Evolutionary conservation across 2,113 vertebrate species (phyloP).

Genomic region (Stegostoma tigrinum): DNA sequence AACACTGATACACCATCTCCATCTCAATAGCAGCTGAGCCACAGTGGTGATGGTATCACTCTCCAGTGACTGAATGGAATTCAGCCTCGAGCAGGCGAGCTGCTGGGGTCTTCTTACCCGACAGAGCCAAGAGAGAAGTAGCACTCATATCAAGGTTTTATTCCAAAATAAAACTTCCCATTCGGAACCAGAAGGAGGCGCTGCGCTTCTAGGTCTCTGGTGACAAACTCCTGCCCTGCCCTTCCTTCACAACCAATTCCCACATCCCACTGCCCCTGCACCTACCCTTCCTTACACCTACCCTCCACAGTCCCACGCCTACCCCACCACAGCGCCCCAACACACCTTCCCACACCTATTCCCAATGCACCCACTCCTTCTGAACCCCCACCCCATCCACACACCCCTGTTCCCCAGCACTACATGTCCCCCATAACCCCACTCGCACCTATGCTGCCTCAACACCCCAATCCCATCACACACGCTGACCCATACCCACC

Average conservation of each 20-base stretch:
- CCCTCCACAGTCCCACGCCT: background rate
- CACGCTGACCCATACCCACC: background rate
- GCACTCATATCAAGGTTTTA: background rate
- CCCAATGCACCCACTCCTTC: no score
- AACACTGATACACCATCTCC: background rate
- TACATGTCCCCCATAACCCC: no score
- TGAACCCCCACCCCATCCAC: no score
- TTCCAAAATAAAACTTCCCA: background rate
- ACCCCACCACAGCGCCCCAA: background rate
- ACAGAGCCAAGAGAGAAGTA: background rate
- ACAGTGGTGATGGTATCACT: background rate
- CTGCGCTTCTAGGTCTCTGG: no score
- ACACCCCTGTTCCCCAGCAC: no score
- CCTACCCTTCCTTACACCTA: no score
- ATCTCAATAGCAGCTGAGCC: background rate
- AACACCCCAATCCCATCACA: no score
- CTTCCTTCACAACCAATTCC: background rate
- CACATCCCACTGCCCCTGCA: no score
- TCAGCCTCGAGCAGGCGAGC: background rate
- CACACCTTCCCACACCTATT: background rate
- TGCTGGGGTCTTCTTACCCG: background rate
- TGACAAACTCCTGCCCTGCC: background rate
- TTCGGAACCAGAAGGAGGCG: background rate
- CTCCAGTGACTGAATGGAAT: background rate
- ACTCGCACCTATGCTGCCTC: no score